Evolutionary conservation across 2,888 invertebrate genomes (phyloP), one percentile per base, ranked within the genome.

Genomic region (Philereme vetulata): DNA sequence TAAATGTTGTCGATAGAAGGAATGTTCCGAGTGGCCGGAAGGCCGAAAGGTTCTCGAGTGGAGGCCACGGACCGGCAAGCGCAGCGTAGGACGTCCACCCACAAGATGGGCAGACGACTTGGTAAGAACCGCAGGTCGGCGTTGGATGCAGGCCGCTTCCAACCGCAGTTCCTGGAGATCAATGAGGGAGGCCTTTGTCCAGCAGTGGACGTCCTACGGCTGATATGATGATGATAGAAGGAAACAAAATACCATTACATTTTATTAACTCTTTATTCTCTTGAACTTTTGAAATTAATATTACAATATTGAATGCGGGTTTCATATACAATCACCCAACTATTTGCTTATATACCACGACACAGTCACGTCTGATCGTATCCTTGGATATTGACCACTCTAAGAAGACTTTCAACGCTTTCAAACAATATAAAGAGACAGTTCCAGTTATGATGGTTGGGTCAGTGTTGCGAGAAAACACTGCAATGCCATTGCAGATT

Each of bases 181-280:
- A n/a, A n/a, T n/a, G n/a, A n/a, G n/a, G n/a, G n/a, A n/a, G n/a
- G n/a, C n/a, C n/a, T n/a, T n/a, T n/a, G n/a, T n/a, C n/a, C n/a
- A n/a, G n/a, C n/a, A n/a, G n/a, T n/a, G n/a, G n/a, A n/a, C n/a
- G n/a, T n/a, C n/a, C n/a, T n/a, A n/a, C n/a, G n/a, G n/a, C n/a
- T n/a, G n/a, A n/a, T n/a, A n/a, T n/a, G n/a, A n/a, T n/a, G n/a
- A n/a, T n/a, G 56, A 51, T 56, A 51, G 51, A 50, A 72, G 64
- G 68, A 75, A 67, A 72, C 79, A 81, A 77, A 75, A 78, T 74
- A 74, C 54, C 71, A 66, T 76, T 78, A 67, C 63, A 70, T 88
- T 90, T 89, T 88, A 90, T 90, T 90, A 91, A 91, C 90, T 92
- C 90, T 92, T 92, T 92, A 92, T 91, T 92, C 89, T 90, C 83